Percentiles rank a stretch among this genome's conserved stretches.
Conservation (phyloP, 2,888 invertebrate genomes). For the Clunio marinus region DNA sequence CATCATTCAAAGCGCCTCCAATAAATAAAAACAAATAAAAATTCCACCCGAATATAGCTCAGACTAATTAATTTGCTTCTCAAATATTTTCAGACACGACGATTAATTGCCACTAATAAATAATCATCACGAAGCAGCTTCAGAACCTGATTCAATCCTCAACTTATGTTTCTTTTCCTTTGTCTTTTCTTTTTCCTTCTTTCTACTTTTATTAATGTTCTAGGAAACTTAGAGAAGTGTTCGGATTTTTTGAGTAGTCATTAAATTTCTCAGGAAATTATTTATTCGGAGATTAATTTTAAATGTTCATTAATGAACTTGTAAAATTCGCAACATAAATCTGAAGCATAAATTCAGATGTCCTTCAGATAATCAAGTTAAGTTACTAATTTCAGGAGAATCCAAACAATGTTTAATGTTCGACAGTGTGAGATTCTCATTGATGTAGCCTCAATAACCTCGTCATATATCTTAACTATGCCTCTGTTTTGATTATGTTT, state of each 20-base stretch:
- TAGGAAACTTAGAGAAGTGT: neutral
- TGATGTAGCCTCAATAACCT: neutral
- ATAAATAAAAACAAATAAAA: slow-evolving; percentile 38
- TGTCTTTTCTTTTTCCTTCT: neutral
- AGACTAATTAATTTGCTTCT: slow-evolving; percentile 35
- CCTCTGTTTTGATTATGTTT: neutral
- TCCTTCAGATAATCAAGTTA: too few species aligned
- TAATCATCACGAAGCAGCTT: slow-evolving; percentile 17
- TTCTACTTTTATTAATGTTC: too few species aligned
- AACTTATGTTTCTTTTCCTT: neutral
- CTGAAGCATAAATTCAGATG: too few species aligned
- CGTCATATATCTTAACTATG: neutral
- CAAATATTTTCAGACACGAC: neutral
- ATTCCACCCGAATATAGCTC: slow-evolving; percentile 35
- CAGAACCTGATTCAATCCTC: slow-evolving; percentile 14
- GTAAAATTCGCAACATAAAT: too few species aligned
- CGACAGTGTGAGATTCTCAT: neutral
- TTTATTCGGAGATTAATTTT: too few species aligned
- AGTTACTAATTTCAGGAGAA: too few species aligned
- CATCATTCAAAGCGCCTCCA: slow-evolving; percentile 34
- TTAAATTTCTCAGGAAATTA: too few species aligned
- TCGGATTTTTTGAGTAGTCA: too few species aligned
- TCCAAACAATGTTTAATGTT: neutral
- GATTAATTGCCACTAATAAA: slow-evolving; percentile 36
- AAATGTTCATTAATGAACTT: too few species aligned